These are phyloP conservation scores for Podilymbus podiceps DNA, from an alignment of 2,113 vertebrate genomes.

Conservation along the genomic window DNA sequence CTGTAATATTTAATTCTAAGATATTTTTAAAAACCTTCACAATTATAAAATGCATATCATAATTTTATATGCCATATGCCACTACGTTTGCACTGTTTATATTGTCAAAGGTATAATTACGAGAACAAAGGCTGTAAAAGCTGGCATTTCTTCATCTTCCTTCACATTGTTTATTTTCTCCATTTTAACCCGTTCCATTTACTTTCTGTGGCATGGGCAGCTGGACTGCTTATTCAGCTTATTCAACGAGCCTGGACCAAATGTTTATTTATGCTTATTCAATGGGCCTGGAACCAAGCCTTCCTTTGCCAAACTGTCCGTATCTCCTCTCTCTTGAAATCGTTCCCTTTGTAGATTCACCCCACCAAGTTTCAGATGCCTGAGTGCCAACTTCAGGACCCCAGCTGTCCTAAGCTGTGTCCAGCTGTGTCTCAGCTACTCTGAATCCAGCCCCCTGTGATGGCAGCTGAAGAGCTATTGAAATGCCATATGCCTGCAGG, in stretches of 20 bases:
- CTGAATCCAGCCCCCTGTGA: neutral
- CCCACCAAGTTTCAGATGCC: neutral
- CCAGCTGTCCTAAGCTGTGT: neutral
- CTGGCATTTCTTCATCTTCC: neutral
- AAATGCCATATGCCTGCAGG: neutral
- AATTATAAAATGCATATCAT: neutral
- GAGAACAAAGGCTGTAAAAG: neutral
- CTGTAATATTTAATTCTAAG: neutral
- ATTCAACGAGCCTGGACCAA: neutral
- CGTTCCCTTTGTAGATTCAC: neutral
- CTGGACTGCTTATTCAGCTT: neutral
- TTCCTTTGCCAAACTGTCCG: neutral
- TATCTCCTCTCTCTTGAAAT: neutral
- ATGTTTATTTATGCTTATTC: neutral
- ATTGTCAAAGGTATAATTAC: neutral
- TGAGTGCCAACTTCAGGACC: neutral
- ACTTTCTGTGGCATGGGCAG: neutral
- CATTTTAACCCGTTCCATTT: neutral
- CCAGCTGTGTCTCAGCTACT: neutral
- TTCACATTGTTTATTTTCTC: neutral
- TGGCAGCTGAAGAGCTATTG: neutral
- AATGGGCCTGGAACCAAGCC: neutral
- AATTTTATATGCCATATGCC: neutral
- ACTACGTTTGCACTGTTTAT: neutral
- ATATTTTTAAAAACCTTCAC: neutral